Evolutionary conservation across 1,140 invertebrate genomes (phyloP).

Genomic region (Druon quercuslanigerum): DNA sequence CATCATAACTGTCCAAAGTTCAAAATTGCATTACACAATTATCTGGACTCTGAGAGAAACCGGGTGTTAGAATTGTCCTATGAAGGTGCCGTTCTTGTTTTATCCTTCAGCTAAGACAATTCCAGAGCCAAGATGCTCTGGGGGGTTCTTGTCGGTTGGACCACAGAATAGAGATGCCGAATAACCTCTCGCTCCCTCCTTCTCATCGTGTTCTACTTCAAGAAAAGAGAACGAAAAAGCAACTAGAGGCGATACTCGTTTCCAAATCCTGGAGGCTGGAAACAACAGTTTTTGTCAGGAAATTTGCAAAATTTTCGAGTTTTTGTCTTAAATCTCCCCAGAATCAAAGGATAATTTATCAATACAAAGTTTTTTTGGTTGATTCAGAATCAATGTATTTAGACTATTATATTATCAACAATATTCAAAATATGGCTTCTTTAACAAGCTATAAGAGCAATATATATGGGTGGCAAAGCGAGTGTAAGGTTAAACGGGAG

Average conservation of each 20-base stretch:
- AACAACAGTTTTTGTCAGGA: too few species aligned
- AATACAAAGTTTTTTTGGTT: too few species aligned
- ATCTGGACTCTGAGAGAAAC: constrained; percentile 5
- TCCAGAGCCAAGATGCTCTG: constrained; percentile 7
- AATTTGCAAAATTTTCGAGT: too few species aligned
- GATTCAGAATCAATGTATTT: too few species aligned
- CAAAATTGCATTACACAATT: constrained; percentile 28
- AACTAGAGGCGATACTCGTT: background rate
- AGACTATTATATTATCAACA: too few species aligned
- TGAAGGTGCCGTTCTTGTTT: background rate
- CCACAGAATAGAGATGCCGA: constrained; percentile 26
- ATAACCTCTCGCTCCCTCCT: constrained; percentile 6
- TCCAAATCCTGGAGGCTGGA: background rate
- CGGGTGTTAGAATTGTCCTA: background rate
- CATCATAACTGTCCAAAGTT: background rate
- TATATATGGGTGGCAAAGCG: too few species aligned
- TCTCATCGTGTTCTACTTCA: background rate
- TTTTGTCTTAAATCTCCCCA: too few species aligned
- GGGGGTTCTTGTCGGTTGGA: constrained; percentile 24
- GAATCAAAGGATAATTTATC: too few species aligned
- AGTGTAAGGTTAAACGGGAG: too few species aligned
- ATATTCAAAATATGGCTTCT: too few species aligned
- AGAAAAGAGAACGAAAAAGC: constrained; percentile 5
- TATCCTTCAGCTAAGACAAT: background rate
- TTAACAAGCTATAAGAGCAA: too few species aligned